Evolutionary conservation across 2,113 vertebrate genomes (phyloP).

Genomic region (Rhinolophus sinicus): DNA sequence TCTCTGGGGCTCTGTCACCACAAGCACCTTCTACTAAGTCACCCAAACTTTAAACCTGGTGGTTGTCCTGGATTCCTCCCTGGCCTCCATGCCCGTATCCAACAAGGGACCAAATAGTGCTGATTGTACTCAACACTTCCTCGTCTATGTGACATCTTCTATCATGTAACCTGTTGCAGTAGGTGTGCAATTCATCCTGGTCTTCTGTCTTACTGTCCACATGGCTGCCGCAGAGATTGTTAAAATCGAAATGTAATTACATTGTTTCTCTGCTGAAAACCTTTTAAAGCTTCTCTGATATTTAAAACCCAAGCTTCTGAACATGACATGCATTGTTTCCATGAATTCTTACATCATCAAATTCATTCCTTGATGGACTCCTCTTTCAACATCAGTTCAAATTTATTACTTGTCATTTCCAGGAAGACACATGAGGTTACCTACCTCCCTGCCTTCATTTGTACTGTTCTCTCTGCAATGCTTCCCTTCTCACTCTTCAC

Average conservation of each 20-base stretch:
- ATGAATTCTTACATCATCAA: neutral
- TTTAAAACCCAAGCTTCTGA: neutral
- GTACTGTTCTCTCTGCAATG: neutral
- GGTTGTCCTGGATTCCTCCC: neutral
- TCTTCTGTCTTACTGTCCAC: neutral
- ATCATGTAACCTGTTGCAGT: neutral
- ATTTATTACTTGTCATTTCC: neutral
- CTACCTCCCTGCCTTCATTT: neutral
- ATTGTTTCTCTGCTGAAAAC: neutral
- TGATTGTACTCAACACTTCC: neutral
- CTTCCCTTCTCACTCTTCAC: neutral
- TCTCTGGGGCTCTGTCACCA: no score
- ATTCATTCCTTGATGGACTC: neutral
- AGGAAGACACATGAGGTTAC: neutral
- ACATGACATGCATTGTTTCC: neutral
- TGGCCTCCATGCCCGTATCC: neutral
- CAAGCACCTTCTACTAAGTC: no score
- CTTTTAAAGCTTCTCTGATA: slow-evolving; percentile 13
- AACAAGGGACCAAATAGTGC: neutral
- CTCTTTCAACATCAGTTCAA: neutral
- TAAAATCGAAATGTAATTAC: neutral
- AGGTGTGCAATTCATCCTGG: neutral
- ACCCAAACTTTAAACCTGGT: neutral
- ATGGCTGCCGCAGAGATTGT: neutral
- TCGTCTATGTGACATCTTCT: neutral